Base-by-base conservation (phyloP, 1,140 invertebrate genomes). In the Caenorhabditis latens region DNA sequence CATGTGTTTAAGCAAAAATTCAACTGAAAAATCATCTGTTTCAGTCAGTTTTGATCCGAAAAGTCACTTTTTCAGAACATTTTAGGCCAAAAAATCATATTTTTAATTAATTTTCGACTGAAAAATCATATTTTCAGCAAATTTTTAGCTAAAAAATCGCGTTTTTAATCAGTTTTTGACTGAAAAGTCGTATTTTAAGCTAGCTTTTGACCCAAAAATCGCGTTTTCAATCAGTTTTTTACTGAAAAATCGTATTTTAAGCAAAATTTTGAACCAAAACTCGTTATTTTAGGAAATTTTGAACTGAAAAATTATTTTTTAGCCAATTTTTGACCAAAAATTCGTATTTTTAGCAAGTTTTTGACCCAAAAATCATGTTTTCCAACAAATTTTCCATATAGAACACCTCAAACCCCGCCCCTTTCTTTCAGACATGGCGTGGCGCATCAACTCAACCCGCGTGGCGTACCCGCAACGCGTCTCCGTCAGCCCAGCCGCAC, bases 391-490 rank as follows among this genome's bases (percentile, higher is more conserved):
- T 58, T 58, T 58, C 19, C n/a, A 4, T 21, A n/a, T 5, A n/a
- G n/a, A n/a, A n/a, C 32, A 32, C 32, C 75, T 42, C 40, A 24
- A 9, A n/a, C 75, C 14, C 75, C n/a, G 16, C 46, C 75, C 40
- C 75, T 50, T 50, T 13, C n/a, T 83, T 57, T 16, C 55, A 58
- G 53, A 19, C 82, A 84, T 63, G 16, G 32, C 82, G 57, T 13
- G 82, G 48, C 16, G 7, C 53, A 2, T 57, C 71, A 0, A 84
- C 9, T 24, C 82, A 71, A 71, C 58, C 65, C 13, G 84, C 63
- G 7, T 63, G 82, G 82, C 86, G 86, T 63, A 19, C 71, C 8
- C 71, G 86, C 7, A 83, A 83, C 46, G 86, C 65, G 21, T 53
- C 75, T 48, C 57, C 86, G 8, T 71, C 86, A 8, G 48, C 86